Evolutionary conservation across 2,113 vertebrate species (phyloP).

Genomic region (Pseudorhombus dupliciocellatus): DNA sequence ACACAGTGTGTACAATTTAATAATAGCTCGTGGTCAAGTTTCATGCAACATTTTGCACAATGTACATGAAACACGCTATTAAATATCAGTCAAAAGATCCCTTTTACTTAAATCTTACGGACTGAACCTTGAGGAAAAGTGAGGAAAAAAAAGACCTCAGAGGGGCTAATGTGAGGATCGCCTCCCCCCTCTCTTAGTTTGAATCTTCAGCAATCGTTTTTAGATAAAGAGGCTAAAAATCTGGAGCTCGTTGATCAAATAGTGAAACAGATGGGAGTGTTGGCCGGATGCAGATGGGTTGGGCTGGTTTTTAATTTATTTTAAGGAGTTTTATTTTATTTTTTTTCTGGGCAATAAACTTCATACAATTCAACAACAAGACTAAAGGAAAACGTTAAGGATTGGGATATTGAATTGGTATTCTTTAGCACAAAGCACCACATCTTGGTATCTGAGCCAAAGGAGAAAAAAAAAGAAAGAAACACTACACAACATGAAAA

Average conservation of each 20-base stretch:
- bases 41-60: no score
- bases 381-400: neutral
- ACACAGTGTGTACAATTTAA: no score
- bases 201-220: constrained; percentile 22
- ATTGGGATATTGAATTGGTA: neutral
- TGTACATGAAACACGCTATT: no score
- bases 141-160: no score
- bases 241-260: neutral
- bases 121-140: no score
- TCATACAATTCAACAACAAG: neutral
- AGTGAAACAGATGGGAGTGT: neutral
- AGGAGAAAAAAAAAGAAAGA: neutral
- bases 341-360: neutral
- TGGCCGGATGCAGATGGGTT: neutral
- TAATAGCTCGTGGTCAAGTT: no score
- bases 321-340: neutral
- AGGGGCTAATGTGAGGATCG: no score
- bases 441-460: neutral
- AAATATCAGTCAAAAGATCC: no score
- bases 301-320: neutral
- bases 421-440: neutral
- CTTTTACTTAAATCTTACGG: no score
- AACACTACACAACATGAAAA: constrained; percentile 6
- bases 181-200: no score
- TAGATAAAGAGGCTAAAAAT: neutral